Evolutionary conservation across 1,140 invertebrate genomes (phyloP).

Genomic region (Pantala flavescens): DNA sequence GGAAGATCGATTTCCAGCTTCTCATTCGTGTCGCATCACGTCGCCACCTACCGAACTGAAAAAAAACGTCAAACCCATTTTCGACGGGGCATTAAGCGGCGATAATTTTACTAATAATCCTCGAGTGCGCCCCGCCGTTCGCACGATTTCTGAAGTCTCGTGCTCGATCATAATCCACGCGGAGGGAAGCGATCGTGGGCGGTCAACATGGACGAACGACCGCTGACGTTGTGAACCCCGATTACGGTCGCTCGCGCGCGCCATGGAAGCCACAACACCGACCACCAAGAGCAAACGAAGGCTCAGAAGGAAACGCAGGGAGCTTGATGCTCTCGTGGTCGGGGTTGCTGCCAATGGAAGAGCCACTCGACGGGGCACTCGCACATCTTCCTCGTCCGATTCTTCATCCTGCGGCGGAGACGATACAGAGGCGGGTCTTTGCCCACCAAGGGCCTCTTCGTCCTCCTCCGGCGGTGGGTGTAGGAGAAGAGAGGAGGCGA

Average conservation of each 20-base stretch:
- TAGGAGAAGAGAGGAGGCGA: slow-evolving; percentile 27
- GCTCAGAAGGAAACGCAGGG: slow-evolving; percentile 34
- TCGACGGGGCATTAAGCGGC: neutral
- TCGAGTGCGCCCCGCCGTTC: too few relatives aligned
- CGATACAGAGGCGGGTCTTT: slow-evolving; percentile 18
- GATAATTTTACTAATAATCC: too few relatives aligned
- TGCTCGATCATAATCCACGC: too few relatives aligned
- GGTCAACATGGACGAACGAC: neutral
- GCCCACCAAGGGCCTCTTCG: slow-evolving; percentile 24
- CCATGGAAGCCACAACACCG: neutral
- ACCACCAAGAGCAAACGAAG: neutral
- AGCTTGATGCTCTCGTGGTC: slow-evolving; percentile 41
- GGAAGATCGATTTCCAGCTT: slow-evolving; percentile 8
- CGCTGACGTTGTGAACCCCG: neutral
- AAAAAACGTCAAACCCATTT: neutral
- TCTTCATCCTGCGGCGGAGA: neutral
- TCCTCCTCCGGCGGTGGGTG: slow-evolving; percentile 27
- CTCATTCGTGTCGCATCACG: neutral
- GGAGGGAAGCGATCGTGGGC: neutral
- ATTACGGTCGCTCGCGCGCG: neutral
- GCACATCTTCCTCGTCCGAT: neutral
- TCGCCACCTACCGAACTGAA: neutral
- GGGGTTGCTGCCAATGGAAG: slow-evolving; percentile 34
- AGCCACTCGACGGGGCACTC: slow-evolving; percentile 31
- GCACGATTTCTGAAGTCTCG: too few relatives aligned